Conservation (phyloP, 2,113 vertebrate genomes). For the Forbesichthys papilliferus region DNA sequence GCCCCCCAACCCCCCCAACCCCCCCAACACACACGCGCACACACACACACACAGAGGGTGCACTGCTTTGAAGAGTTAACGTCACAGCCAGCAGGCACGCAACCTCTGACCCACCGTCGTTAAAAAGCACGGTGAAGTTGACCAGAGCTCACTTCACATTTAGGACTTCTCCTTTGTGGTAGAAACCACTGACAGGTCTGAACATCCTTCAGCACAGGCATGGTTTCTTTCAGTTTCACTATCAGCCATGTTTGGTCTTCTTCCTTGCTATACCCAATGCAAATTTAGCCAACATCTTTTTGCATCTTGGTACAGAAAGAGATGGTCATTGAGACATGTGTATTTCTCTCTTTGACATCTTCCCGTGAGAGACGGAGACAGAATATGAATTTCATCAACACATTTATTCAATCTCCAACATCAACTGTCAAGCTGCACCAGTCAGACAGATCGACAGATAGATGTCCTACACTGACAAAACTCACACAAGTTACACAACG, state of each 20-base stretch:
- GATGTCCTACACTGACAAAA: not conserved
- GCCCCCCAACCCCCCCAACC: too few relatives aligned
- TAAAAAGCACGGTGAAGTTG: slow-evolving; percentile 9
- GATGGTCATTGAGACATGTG: too few relatives aligned
- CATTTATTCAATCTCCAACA: too few relatives aligned
- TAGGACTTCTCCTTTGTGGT: not conserved
- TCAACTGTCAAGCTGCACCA: too few relatives aligned
- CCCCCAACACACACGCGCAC: too few relatives aligned
- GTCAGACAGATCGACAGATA: too few relatives aligned
- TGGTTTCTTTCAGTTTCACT: slow-evolving; percentile 13
- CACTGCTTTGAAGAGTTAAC: slow-evolving; percentile 35
- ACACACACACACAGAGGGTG: slow-evolving; percentile 18
- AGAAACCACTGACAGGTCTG: not conserved
- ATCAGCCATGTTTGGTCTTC: not conserved
- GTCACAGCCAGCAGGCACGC: slow-evolving; percentile 24
- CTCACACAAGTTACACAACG: not conserved
- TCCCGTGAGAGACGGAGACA: not conserved
- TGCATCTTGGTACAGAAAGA: not conserved
- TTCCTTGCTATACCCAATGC: slow-evolving; percentile 15
- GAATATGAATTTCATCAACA: not conserved
- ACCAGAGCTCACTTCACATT: slow-evolving; percentile 10
- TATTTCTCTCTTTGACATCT: too few relatives aligned
- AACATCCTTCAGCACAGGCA: slow-evolving; percentile 1
- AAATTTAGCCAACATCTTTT: slow-evolving; percentile 23
- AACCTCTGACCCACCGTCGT: slow-evolving; percentile 18